A percentile compares a stretch with the other conserved stretches of the same genome.
These are phyloP conservation scores for Brachyistius frenatus DNA, from an alignment of 2,113 vertebrate genomes.

Conservation along the genomic window DNA sequence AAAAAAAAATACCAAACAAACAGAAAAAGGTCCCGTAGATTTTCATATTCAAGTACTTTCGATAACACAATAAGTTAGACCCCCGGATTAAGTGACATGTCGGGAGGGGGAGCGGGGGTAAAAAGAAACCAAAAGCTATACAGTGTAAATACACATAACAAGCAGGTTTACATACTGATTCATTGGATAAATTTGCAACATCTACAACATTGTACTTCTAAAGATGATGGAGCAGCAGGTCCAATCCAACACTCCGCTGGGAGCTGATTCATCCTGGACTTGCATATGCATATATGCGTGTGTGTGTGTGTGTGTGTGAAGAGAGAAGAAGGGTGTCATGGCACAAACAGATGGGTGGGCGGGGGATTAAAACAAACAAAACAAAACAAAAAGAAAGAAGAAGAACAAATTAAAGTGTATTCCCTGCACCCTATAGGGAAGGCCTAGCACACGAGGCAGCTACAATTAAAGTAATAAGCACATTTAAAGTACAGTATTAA, in stretches of 20 bases:
- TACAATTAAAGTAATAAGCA: slow-evolving; percentile 76
- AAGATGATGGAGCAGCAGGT: slow-evolving; percentile 56
- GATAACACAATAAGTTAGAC: slow-evolving; percentile 84
- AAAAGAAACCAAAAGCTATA: slow-evolving; percentile 71
- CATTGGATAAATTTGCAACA: slow-evolving; percentile 54
- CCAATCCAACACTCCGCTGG: slow-evolving; percentile 43
- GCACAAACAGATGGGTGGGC: slow-evolving; percentile 41
- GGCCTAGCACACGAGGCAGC: slow-evolving; percentile 66
- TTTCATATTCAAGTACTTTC: slow-evolving; percentile 85
- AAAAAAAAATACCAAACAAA: slow-evolving; percentile 8
- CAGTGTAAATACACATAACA: slow-evolving; percentile 81
- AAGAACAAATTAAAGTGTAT: slow-evolving; percentile 31
- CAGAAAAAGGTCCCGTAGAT: slow-evolving; percentile 68
- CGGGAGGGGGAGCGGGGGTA: slow-evolving; percentile 30
- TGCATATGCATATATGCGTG: slow-evolving; percentile 11
- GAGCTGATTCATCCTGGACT: slow-evolving; percentile 42
- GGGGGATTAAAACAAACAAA: background rate
- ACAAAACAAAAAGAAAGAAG: slow-evolving; percentile 26
- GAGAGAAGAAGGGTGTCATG: slow-evolving; percentile 38
- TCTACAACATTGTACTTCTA: slow-evolving; percentile 55
- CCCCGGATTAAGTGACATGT: slow-evolving; percentile 64
- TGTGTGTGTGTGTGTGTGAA: background rate
- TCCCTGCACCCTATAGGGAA: slow-evolving; percentile 72
- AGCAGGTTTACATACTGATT: slow-evolving; percentile 75
- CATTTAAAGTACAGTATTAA: slow-evolving; percentile 73